Evolutionary conservation across 2,888 invertebrate species (phyloP), one percentile per base, ranked within the genome.

Genomic region (Drosophila ustulata): DNA sequence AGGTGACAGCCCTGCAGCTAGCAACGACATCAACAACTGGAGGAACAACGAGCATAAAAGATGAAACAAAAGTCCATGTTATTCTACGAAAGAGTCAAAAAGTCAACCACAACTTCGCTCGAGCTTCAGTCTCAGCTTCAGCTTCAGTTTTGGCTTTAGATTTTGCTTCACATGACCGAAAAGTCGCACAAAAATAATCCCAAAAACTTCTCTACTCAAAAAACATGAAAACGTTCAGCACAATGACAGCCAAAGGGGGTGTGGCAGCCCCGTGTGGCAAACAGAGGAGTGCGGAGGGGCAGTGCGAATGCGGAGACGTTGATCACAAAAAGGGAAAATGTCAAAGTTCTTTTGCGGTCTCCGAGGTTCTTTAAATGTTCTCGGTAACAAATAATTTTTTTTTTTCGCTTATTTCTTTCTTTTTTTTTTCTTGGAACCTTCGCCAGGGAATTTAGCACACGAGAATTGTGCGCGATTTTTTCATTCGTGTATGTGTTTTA

Each of bases 301-400:
- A 70, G 18, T 72, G 63, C 70, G 34, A 56, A 75, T 67, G 57
- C 67, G 43, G 55, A 77, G 71, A 80, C 81, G 86, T 78, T 80
- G 78, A 83, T 82, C 86, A 77, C 75, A 81, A 37, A 37, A 78
- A 78, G 75, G 67, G 80, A 79, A 87, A 88, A 88, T 87, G 89
- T 87, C 83, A 88, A 88, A 85, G 87, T 82, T 81, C 81, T 84
- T 74, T 75, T 87, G 82, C 76, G 85, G 85, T 87, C 85, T 87
- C 73, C 73, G 78, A 85, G 81, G 82, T 88, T 86, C 88, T 80
- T 86, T 80, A 81, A 86, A 88, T 87, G 86, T 86, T 84, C 82
- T 76, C 50, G 68, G 66, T 73, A 85, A 80, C 77, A 71, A 59
- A 68, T 61, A 59, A 30, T 65, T 49, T 61, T 45, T 49, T 57